These are phyloP conservation scores for Hippopotamyrus pictus DNA, from an alignment of 2,797 vertebrate genomes.

Conservation along the genomic window DNA sequence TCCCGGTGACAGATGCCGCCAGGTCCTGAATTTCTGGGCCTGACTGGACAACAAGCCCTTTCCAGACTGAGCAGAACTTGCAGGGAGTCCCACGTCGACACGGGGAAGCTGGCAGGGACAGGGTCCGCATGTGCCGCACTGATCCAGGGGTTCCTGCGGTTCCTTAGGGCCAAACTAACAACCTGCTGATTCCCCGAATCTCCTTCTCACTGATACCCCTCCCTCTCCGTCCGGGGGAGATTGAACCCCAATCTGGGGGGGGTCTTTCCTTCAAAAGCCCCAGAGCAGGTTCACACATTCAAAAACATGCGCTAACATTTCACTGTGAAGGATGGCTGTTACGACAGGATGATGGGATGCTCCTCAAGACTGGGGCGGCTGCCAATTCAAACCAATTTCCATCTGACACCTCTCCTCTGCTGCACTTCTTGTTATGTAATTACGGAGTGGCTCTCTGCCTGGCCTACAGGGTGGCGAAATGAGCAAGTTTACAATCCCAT, in stretches of 20 bases:
- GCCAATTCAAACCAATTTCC: not conserved
- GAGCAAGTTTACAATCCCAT: constrained; percentile 25
- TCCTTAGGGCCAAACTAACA: not conserved
- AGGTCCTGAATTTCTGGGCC: not conserved
- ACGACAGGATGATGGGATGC: not conserved
- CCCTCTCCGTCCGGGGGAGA: not conserved
- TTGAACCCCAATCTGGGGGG: not conserved
- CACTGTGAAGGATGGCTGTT: not conserved
- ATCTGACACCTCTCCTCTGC: constrained; percentile 7
- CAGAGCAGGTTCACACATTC: not conserved
- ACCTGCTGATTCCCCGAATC: not conserved
- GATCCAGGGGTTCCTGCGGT: not conserved
- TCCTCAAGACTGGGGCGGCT: not conserved
- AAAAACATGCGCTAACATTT: not conserved
- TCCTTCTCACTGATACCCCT: not conserved
- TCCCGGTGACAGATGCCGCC: constrained; percentile 16
- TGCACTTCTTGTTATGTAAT: constrained; percentile 1
- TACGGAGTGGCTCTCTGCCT: not conserved
- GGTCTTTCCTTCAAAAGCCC: not conserved
- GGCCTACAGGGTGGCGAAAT: not conserved
- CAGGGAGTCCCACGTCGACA: constrained; percentile 14
- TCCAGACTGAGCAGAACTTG: not conserved
- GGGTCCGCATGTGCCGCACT: not conserved
- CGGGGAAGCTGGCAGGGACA: not conserved
- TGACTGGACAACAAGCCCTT: not conserved